phyloP scores from a whole-genome alignment of 2,888 invertebrate species.

The Augiades crinisus region DNA sequence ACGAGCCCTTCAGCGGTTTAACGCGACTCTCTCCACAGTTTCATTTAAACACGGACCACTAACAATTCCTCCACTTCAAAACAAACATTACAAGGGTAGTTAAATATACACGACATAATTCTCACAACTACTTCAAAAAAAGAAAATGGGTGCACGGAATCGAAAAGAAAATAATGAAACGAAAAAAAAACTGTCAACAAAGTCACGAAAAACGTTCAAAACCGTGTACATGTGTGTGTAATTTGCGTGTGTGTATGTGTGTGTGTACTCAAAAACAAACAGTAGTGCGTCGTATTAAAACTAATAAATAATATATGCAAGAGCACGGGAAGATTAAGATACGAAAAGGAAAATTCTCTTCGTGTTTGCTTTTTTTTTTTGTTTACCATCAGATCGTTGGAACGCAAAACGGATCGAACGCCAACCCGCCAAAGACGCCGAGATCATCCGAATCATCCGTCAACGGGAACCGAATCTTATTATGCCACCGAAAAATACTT shows the following conservation, averaged over 20 bases:
- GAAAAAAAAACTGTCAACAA: conserved; percentile 13
- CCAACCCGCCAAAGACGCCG: conserved; percentile 51
- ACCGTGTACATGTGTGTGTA: conserved; percentile 13
- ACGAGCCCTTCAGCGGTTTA: background rate
- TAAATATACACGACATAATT: conserved; percentile 30
- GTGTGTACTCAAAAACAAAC: conserved; percentile 22
- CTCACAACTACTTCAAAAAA: conserved; percentile 39
- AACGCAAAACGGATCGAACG: conserved; percentile 41
- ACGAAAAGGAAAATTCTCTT: conserved; percentile 20
- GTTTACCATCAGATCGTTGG: conserved; percentile 54
- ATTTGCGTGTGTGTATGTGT: background rate
- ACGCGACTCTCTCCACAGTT: background rate
- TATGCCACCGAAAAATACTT: too few relatives aligned
- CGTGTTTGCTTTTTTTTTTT: conserved; percentile 16
- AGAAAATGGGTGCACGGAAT: conserved; percentile 32
- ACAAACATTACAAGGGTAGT: background rate
- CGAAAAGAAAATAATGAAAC: conserved; percentile 23
- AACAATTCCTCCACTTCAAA: conserved; percentile 31
- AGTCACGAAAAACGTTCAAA: conserved; percentile 25
- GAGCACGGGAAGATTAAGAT: conserved; percentile 20
- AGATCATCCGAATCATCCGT: conserved; percentile 41
- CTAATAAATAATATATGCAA: conserved; percentile 32
- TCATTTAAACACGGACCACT: background rate
- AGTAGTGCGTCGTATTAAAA: conserved; percentile 26
- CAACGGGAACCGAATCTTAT: background rate